Base-by-base conservation (phyloP, 2,797 vertebrate genomes). In the Spheniscus humboldti region DNA sequence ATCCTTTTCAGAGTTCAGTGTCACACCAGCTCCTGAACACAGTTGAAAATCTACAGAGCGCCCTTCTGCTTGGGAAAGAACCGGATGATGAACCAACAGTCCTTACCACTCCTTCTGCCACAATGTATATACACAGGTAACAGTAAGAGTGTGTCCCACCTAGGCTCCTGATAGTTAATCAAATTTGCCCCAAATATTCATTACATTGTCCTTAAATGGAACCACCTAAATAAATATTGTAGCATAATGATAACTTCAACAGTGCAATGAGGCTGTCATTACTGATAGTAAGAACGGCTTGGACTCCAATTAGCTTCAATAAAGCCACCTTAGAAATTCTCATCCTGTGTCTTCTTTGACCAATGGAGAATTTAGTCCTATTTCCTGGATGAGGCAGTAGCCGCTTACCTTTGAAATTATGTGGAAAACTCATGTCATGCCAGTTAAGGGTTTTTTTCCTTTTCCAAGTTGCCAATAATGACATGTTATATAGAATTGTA, bases 81-180 rank as follows among this genome's bases (percentile, higher is more conserved):
- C 96, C 98, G 0, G 92, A 98, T 72, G 97, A 97, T 57, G 98
- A 98, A 28, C 99, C 99, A 12, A 97, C 95, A 74, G 96, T 98
- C 28, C 97, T 99, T 71, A 98, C 86, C 27, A 96, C 98, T 68
- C 98, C 98, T 41, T 98, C 98, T 86, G 98, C 99, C 95, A 98
- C 98, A 8, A 96, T 99, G 91, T 99, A 99, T 63, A 98, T 98
- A 53, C 98, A 99, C 98, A 99, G 99, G 99, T 99, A 98, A 89
- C 57, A 25, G 11, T 23, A 60, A 31, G 31, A 20, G 14, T 6
- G 10, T 41, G 33, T 33, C 50, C 41, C 53, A 79, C 35, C 11
- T 25, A 52, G 5, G 9, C 12, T 60, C 37, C 68, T 45, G 24
- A 27, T 1, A 68, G 19, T 28, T 76, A 23, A 60, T 30, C 31